Evolutionary conservation across 2,113 vertebrate genomes (phyloP), one percentile per base, ranked within the genome.

Genomic region (Cyanocitta stelleri): DNA sequence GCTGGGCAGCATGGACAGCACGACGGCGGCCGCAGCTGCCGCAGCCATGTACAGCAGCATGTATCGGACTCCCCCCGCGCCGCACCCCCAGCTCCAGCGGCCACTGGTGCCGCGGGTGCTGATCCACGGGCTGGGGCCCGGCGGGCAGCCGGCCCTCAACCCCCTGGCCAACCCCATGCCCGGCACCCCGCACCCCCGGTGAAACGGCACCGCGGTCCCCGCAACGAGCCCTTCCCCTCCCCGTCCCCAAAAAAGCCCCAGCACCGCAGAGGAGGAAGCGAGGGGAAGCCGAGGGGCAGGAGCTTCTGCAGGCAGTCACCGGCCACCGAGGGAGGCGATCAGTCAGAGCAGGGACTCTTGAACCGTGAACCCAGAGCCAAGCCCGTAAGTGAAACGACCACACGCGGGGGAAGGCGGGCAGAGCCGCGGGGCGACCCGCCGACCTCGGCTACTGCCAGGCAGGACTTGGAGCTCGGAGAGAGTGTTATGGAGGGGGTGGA

Each of bases 11-110:
- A 98, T 99, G 99, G 99, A 99, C 98, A 99, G 98, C 96, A 99
- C 98, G 11, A 99, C 99, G 26, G 99, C 99, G 21, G 99, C 99
- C 5, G 99, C 99, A 4, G 99, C 99, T 6, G 99, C 99, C 27
- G 99, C 99, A 16, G 99, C 99, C 74, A 99, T 99, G 99, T 99
- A 99, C 98, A 99, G 99, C 98, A 99, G 98, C 95, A 99, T 99
- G 99, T 99, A 99, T 97, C 99, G 99, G 99, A 99, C 99, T 99
- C 99, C 99, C 78, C 98, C 99, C 4, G 97, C 99, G 4, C 99
- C 99, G 82, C 99, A 99, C 68, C 99, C 99, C 51, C 97, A 98
- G 96, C 98, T 99, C 89, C 99, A 99, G 98, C 98, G 99, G 98
- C 99, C 99, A 49, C 98, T 99, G 74, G 99, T 99, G 96, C 99